Evolutionary conservation across 1,140 invertebrate species (phyloP).

Genomic region (Charaxes varanes): DNA sequence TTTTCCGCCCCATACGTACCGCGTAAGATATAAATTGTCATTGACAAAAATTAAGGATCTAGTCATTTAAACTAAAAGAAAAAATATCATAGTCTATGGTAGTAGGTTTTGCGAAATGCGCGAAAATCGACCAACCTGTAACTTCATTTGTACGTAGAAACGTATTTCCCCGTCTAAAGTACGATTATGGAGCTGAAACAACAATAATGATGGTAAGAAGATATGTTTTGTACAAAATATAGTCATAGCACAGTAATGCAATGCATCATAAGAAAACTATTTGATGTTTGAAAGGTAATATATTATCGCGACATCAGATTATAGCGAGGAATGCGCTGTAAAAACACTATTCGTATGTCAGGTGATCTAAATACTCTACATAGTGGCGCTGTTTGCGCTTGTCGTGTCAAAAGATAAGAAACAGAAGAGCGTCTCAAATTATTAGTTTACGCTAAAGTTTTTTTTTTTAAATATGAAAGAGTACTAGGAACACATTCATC

Average conservation of each 20-base stretch:
- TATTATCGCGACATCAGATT: conserved; percentile 57
- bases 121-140: too few species aligned
- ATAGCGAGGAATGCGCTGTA: conserved; percentile 52
- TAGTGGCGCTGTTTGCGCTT: conserved; percentile 40
- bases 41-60: too few species aligned
- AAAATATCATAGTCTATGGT: too few species aligned
- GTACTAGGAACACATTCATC: too few species aligned
- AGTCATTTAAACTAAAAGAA: too few species aligned
- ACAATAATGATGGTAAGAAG: conserved; percentile 2
- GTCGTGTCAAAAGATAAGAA: conserved; percentile 33
- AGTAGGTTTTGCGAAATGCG: too few species aligned
- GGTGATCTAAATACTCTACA: conserved; percentile 62
- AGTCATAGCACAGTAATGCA: conserved; percentile 15
- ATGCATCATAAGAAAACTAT: conserved; percentile 49
- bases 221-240: conserved; percentile 6
- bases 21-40: too few species aligned
- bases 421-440: conserved; percentile 38
- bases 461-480: too few species aligned
- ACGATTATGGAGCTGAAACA: background rate
- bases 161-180: background rate
- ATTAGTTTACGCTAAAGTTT: too few species aligned
- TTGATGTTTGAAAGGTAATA: conserved; percentile 34
- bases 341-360: conserved; percentile 66
- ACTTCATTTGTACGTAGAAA: too few species aligned
- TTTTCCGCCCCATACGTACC: too few species aligned